Base-by-base conservation (phyloP, 2,888 invertebrate genomes). In the Capitulum mitella region DNA sequence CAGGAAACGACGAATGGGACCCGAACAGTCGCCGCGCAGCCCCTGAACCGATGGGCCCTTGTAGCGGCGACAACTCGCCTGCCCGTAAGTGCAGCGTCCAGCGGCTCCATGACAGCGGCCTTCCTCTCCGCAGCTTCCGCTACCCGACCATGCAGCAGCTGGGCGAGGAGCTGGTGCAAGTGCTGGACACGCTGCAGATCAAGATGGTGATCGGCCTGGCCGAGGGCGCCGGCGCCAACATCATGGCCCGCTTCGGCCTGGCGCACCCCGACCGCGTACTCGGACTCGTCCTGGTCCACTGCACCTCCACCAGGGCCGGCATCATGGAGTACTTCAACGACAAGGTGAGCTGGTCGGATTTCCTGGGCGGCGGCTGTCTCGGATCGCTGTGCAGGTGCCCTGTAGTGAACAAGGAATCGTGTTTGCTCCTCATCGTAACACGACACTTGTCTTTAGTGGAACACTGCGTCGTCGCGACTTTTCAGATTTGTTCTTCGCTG, bases 161-260 rank as follows among this genome's bases (percentile, higher is more conserved):
- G 78, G 94, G 93, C 75, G 93, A 93, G 84, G 93, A 93, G 84
- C 86, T 95, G 80, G 90, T 92, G 78, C 91, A 92, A 61, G 92
- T 94, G 19, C 86, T 94, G 84, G 93, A 94, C 85, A 91, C 92
- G 84, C 89, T 94, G 54, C 92, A 92, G 85, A 90, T 95, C 43
- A 91, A 92, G 83, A 92, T 93, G 84, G 93, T 93, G 22, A 92
- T 95, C 78, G 93, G 93, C 0, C 87, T 95, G 77, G 95, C 94
- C 3, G 95, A 94, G 84, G 95, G 95, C 3, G 94, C 94, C 3
- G 94, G 94, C 0, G 94, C 94, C 80, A 94, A 95, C 86, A 91
- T 94, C 78, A 87, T 94, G 79, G 93, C 93, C 5, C 89, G 95
- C 81, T 94, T 94, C 85, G 94, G 93, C 81, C 88, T 94, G 84